Percentiles rank a stretch among this genome's conserved stretches.
Conservation (phyloP, 1,140 invertebrate species). For the Lepeophtheirus salmonis region DNA sequence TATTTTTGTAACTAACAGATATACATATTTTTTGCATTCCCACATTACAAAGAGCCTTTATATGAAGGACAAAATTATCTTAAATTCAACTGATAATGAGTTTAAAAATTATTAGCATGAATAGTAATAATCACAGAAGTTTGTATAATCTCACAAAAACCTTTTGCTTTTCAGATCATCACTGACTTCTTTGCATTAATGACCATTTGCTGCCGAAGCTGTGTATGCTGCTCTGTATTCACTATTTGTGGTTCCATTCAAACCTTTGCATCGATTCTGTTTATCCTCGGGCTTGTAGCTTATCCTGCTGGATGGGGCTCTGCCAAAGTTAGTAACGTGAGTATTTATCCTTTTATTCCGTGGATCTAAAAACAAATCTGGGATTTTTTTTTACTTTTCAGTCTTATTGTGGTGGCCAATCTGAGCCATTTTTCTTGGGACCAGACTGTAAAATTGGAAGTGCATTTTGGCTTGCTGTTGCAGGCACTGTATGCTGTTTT, state of each 20-base stretch:
- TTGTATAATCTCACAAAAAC: no score
- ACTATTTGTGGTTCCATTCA: conserved; percentile 16
- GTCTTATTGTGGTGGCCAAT: conserved; percentile 5
- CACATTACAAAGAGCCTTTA: no score
- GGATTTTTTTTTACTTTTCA: not conserved
- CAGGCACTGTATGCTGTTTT: conserved; percentile 9
- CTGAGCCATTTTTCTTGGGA: conserved; percentile 13
- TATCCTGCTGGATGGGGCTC: conserved; percentile 15
- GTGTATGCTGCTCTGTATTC: conserved; percentile 16
- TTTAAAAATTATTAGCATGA: no score
- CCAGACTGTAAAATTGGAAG: conserved; percentile 7
- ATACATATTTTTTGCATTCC: no score
- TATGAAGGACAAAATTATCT: no score
- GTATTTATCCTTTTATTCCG: not conserved
- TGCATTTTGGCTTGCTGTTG: conserved; percentile 15
- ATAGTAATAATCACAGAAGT: no score
- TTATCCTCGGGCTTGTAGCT: conserved; percentile 12
- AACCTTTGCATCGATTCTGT: conserved; percentile 13
- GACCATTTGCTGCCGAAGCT: conserved; percentile 13
- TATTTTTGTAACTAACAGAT: no score
- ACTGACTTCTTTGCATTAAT: conserved; percentile 11
- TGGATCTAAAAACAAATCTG: no score
- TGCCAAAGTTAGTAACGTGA: not conserved
- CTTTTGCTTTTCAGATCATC: conserved; percentile 4
- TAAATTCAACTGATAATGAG: no score